Percentiles rank a stretch among this genome's conserved stretches.
phyloP scores from a whole-genome alignment of 2,797 vertebrate species.

The Notolepis coatsorum region DNA sequence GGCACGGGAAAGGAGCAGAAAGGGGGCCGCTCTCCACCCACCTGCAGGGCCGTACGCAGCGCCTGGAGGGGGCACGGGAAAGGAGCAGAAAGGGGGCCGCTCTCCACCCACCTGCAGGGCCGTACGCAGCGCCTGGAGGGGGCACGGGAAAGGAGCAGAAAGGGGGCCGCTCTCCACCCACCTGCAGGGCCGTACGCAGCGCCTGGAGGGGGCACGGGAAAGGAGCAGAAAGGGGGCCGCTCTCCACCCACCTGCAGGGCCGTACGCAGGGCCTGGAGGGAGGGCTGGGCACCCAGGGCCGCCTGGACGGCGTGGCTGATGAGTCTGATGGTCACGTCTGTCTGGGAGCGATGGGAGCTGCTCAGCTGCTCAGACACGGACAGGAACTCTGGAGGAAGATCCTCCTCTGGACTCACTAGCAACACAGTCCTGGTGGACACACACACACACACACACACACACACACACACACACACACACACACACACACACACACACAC shows the following conservation, averaged over 20 bases:
- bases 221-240: too few species aligned
- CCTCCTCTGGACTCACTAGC: constrained; percentile 81
- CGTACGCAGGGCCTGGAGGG: constrained; percentile 73
- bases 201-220: neutral
- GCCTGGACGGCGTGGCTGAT: constrained; percentile 90
- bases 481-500: neutral
- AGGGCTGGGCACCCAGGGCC: constrained; percentile 76
- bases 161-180: too few species aligned
- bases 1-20: too few species aligned
- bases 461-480: neutral
- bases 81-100: too few species aligned
- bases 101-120: too few species aligned
- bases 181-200: too few species aligned
- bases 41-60: too few species aligned
- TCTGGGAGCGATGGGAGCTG: constrained; percentile 51
- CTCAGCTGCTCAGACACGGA: constrained; percentile 82
- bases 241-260: constrained; percentile 82
- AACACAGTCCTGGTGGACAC: constrained; percentile 81
- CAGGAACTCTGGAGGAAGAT: constrained; percentile 83
- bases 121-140: too few species aligned
- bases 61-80: too few species aligned
- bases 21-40: too few species aligned
- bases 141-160: too few species aligned
- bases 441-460: neutral
- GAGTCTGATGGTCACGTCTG: constrained; percentile 75